Evolutionary conservation across 2,888 invertebrate genomes (phyloP), one percentile per base, ranked within the genome.

Genomic region (Callyntrura sp.): DNA sequence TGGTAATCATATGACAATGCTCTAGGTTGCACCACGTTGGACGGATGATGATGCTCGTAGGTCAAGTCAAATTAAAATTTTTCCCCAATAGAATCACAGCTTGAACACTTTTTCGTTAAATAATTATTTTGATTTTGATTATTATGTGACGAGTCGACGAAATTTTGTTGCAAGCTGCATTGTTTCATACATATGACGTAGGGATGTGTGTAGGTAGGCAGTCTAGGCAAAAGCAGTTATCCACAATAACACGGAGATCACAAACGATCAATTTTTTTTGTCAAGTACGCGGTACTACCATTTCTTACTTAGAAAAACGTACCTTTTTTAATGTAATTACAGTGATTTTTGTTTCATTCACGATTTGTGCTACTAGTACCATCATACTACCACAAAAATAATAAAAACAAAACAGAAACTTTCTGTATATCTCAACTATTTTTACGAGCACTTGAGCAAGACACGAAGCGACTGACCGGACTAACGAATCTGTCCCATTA

Each of bases 51-150:
- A 11, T 55, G 78, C 57, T 78, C 55, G 43, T 68, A 68, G 83
- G 83, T 83, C 83, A 65, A 83, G 68, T 68, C 45, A 84, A 84
- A 84, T 70, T 70, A 73, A 84, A 84, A 35, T 35, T 84, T 73
- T 68, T n/a, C 28, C 73, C 43, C 17, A 68, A 11, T 65, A 35
- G 25, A 23, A 45, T 73, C 84, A 20, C 84, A 84, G 84, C 84
- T 17, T 70, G 84, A 73, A 4, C 55, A 84, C 73, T 68, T 83
- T 82, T 35, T 70, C 23, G 48, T 48, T 51, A 45, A 83, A 68
- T 83, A 68, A 83, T 83, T 68, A 83, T 83, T 82, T 83, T 83
- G 20, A 20, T 70, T 45, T n/a, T n/a, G n/a, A n/a, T n/a, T n/a
- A n/a, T n/a, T n/a, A n/a, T n/a, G n/a, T n/a, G n/a, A n/a, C n/a